Evolutionary conservation across 2,888 invertebrate genomes (phyloP), one percentile per base, ranked within the genome.

Genomic region (Rhingia campestris): DNA sequence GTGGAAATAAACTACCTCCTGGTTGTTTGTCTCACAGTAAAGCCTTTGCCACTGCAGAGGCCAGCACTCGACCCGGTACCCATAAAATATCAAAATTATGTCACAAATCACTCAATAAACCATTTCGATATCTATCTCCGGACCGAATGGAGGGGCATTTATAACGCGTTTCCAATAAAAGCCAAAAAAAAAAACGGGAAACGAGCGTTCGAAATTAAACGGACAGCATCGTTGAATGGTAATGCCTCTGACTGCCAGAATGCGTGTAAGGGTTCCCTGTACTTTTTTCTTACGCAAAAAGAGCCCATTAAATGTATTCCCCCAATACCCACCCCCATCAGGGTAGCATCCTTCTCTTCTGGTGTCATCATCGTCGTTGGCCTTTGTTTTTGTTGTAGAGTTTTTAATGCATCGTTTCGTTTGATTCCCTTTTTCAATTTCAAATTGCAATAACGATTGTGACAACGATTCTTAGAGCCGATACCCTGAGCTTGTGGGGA

Each of bases 1-100:
- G 84, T 79, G 84, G 66, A 84, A 75, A 79, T 79, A 84, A 84
- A 84, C 63, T 84, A 84, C 84, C 84, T 69, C 69, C 70, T 74
- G 69, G 64, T 58, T 66, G 51, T 53, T 66, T 22, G 59, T 35
- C 45, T 45, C 37, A 45, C 49, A 56, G 47, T 35, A 54, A 51
- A 72, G 70, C 69, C 59, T 63, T 61, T 70, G 70, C 63, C 32
- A 41, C 0, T 32, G 6, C 10, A 45, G 37, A 22, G 6, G 43
- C 53, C 61, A 54, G 64, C 49, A 75, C 77, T 58, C 81, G 64
- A 75, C 54, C 63, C 70, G 58, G 67, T 70, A 45, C 56, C 82
- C 82, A 86, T 86, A 86, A 86, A 86, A 86, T 86, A 84, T 77
- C 86, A 77, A 86, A 86, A 86, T 86, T 86, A 86, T 86, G 84